A percentile compares a stretch with the other conserved stretches of the same genome.
phyloP scores from a whole-genome alignment of 1,140 invertebrate genomes.

The Lepidurus packardi region DNA sequence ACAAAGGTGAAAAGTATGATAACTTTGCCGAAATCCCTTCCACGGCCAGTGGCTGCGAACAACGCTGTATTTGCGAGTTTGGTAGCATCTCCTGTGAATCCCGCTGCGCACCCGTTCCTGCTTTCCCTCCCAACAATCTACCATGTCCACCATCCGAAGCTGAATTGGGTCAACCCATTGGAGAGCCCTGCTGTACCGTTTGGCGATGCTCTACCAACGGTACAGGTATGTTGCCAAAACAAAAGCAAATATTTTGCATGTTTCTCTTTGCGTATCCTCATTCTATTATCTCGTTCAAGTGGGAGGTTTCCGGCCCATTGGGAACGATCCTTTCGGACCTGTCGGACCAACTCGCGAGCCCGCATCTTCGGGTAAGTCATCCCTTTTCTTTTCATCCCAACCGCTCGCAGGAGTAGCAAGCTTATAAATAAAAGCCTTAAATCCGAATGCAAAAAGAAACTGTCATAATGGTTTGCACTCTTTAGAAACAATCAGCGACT shows the following conservation, averaged over 20 bases:
- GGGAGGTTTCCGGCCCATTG: constrained; percentile 25
- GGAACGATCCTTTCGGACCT: not conserved
- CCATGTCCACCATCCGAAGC: constrained; percentile 61
- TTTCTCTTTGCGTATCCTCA: too few relatives aligned
- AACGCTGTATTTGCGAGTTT: constrained; percentile 76
- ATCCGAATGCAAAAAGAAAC: not conserved
- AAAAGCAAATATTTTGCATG: not conserved
- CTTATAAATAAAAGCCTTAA: too few relatives aligned
- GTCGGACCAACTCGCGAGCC: too few relatives aligned
- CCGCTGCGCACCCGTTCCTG: constrained; percentile 65
- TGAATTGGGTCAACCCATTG: constrained; percentile 58
- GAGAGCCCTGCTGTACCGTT: constrained; percentile 61
- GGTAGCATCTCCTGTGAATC: constrained; percentile 76
- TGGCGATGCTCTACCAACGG: constrained; percentile 24
- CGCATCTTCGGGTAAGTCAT: not conserved
- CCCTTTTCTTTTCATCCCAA: not conserved
- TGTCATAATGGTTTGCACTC: not conserved
- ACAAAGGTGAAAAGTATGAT: constrained; percentile 47
- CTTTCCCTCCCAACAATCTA: constrained; percentile 63
- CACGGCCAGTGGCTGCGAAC: constrained; percentile 61
- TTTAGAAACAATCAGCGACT: constrained; percentile 37
- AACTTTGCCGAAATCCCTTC: constrained; percentile 64
- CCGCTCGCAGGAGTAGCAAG: too few relatives aligned
- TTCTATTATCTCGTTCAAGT: too few relatives aligned
- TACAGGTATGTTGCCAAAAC: not conserved